These are phyloP conservation scores for Mallotus villosus DNA, from an alignment of 2,797 vertebrate species.

Conservation along the genomic window DNA sequence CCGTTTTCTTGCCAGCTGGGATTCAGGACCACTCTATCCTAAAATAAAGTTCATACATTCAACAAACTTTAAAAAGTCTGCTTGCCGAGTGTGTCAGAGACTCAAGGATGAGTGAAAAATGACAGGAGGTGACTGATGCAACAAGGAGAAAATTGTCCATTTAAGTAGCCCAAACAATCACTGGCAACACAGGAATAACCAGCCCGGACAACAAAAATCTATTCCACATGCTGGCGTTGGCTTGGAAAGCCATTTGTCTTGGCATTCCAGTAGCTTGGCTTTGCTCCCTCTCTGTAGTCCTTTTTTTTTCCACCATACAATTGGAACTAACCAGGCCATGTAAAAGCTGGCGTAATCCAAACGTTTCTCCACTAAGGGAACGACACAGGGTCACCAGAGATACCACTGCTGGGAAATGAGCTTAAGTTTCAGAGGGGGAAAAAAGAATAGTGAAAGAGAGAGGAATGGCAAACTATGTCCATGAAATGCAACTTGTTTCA, in stretches of 20 bases:
- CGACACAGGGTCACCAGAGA: constrained; percentile 69
- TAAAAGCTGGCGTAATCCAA: constrained; percentile 70
- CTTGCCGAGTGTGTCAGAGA: constrained; percentile 35
- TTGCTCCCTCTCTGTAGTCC: constrained; percentile 50
- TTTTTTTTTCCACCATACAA: constrained; percentile 66
- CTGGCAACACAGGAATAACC: constrained; percentile 75
- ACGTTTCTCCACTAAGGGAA: constrained; percentile 65
- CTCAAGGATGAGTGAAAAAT: constrained; percentile 62
- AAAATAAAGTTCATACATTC: background rate
- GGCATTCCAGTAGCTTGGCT: constrained; percentile 75
- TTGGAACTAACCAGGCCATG: constrained; percentile 69
- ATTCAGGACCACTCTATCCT: background rate
- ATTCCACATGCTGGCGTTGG: constrained; percentile 75
- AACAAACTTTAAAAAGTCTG: constrained; percentile 5
- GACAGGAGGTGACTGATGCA: constrained; percentile 68
- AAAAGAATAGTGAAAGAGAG: background rate
- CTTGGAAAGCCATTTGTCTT: constrained; percentile 74
- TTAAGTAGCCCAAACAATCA: constrained; percentile 77
- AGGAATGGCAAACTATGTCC: constrained; percentile 37
- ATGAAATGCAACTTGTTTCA: constrained; percentile 52
- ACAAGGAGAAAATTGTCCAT: constrained; percentile 69
- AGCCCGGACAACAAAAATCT: constrained; percentile 74
- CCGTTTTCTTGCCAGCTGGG: background rate
- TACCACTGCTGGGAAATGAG: constrained; percentile 72
- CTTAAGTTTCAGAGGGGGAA: constrained; percentile 58